These are phyloP conservation scores for Atrichornis clamosus DNA, from an alignment of 2,113 vertebrate genomes.

Conservation along the genomic window DNA sequence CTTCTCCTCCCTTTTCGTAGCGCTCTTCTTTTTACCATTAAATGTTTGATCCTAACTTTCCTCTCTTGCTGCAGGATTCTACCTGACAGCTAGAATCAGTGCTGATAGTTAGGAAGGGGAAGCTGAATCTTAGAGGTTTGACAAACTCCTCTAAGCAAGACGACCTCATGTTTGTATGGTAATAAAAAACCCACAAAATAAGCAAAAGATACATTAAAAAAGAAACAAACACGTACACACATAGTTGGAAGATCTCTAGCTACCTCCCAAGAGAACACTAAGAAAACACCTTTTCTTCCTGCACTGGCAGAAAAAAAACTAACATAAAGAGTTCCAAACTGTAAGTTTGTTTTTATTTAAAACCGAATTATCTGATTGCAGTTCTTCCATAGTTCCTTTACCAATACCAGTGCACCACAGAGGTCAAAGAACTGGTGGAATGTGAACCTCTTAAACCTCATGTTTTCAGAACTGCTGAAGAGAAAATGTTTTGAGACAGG, in stretches of 20 bases:
- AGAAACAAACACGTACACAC: conserved; percentile 18
- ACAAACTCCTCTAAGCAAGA: conserved; percentile 55
- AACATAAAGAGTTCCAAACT: background rate
- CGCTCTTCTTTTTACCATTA: conserved; percentile 9
- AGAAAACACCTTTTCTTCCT: background rate
- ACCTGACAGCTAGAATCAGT: conserved; percentile 43
- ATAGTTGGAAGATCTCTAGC: background rate
- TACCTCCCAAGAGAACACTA: conserved; percentile 23
- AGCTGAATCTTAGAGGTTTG: conserved; percentile 15
- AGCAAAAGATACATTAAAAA: background rate
- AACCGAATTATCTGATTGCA: background rate
- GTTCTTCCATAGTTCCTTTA: background rate
- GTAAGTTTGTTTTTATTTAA: conserved; percentile 2
- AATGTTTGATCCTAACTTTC: conserved; percentile 52
- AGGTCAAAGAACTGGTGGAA: background rate
- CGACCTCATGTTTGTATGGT: background rate
- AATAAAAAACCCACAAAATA: background rate
- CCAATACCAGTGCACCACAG: background rate
- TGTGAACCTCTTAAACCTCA: background rate
- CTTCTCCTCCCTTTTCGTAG: conserved; percentile 51
- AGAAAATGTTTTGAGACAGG: background rate
- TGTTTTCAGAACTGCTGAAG: background rate
- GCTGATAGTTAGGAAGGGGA: conserved; percentile 13
- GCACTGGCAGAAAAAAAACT: background rate
- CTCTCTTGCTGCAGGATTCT: conserved; percentile 54